Evolutionary conservation across 2,888 invertebrate genomes (phyloP).

Genomic region (Patella depressa): DNA sequence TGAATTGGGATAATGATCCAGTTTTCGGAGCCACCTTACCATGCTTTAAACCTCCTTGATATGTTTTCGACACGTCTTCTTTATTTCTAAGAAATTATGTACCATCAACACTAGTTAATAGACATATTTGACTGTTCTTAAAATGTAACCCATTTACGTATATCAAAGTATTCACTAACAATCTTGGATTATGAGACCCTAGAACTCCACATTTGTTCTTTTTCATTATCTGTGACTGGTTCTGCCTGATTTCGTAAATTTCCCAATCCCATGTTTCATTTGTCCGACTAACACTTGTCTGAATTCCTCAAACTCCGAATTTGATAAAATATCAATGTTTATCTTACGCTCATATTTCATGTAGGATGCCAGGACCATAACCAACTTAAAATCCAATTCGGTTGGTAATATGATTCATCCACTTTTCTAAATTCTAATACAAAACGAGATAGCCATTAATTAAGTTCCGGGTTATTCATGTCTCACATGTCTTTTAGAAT

Average conservation of each 20-base stretch:
- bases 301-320: neutral
- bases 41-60: neutral
- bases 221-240: neutral
- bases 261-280: neutral
- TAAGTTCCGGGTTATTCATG: too few species aligned
- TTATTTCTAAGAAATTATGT: neutral
- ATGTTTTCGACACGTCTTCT: neutral
- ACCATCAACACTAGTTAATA: neutral
- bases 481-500: too few species aligned
- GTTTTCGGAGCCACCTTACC: neutral
- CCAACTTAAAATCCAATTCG: too few species aligned
- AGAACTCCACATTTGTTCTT: neutral
- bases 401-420: too few species aligned
- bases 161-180: neutral
- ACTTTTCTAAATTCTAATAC: too few species aligned
- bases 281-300: neutral
- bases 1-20: too few species aligned
- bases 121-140: neutral
- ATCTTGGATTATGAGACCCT: neutral
- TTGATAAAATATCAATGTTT: too few species aligned
- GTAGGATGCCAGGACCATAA: too few species aligned
- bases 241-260: neutral
- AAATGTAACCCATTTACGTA: neutral
- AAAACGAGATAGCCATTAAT: too few species aligned
- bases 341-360: too few species aligned